Evolutionary conservation across 2,888 invertebrate genomes (phyloP).

Genomic region (Drosophila formosana): DNA sequence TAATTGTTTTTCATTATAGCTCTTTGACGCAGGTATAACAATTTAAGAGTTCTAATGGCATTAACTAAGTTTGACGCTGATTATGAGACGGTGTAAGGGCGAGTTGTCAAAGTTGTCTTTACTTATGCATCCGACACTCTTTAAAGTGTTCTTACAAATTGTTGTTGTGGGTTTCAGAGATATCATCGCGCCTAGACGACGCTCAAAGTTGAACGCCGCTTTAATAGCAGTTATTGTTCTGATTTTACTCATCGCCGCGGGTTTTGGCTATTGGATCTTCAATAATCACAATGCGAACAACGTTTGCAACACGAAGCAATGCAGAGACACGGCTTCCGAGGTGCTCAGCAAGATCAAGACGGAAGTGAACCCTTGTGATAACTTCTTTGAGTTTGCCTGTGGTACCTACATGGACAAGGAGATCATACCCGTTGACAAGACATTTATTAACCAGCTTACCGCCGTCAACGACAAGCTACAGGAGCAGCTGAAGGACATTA

Average conservation of each 20-base stretch:
- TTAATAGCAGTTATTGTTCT: not conserved
- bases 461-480: constrained; percentile 85
- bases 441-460: constrained; percentile 84
- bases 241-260: not conserved
- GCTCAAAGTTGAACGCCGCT: not conserved
- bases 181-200: not conserved
- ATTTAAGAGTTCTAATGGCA: too few species aligned
- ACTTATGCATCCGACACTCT: too few species aligned
- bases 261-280: not conserved
- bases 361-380: constrained; percentile 90
- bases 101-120: too few species aligned
- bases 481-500: constrained; percentile 84
- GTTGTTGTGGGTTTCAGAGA: not conserved
- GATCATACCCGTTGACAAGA: constrained; percentile 90
- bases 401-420: constrained; percentile 89
- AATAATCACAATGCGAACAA: constrained; percentile 35
- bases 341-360: constrained; percentile 89
- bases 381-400: constrained; percentile 92
- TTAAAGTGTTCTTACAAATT: not conserved
- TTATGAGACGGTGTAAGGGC: too few species aligned
- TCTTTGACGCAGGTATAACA: too few species aligned
- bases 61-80: too few species aligned
- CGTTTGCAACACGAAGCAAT: constrained; percentile 91
- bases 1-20: too few species aligned
- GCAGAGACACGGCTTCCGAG: constrained; percentile 90